Evolutionary conservation across 2,888 invertebrate genomes (phyloP), one percentile per base, ranked within the genome.

Genomic region (Drosophila demipolita): DNA sequence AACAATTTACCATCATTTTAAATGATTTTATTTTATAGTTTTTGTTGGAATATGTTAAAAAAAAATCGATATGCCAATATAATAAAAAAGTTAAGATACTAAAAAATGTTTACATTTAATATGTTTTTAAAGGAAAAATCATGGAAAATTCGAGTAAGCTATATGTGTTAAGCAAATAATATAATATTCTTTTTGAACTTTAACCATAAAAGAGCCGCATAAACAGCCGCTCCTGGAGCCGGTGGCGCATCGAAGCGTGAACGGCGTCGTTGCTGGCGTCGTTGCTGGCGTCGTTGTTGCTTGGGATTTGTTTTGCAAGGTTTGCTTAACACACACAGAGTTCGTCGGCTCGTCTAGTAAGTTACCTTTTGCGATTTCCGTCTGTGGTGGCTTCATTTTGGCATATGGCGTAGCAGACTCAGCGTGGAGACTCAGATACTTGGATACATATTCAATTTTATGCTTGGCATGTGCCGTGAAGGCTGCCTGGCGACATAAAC

Each of bases 391-490:
- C 40, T 61, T 50, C 53, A 60, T 52, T 62, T 67, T 53, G 57
- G 20, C 32, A 23, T 9, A 59, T 32, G 4, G 35, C 0, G 20
- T 6, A 36, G 32, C 35, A 64, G 42, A 26, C 6, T 29, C 29
- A 11, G 20, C 45, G 40, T 23, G 29, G 38, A 9, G 8, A 5
- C 26, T 38, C 33, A 60, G 55, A 73, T 49, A 68, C 62, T 68
- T 36, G 63, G 80, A 80, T 78, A 80, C 87, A 89, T 87, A 85
- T 85, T 85, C 87, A 85, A 85, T 85, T 85, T 85, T 89, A 89
- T 85, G 85, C 89, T 89, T 87, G 89, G 89, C 78, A 85, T 85
- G 87, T 89, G 84, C 87, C 83, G 83, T 71, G 70, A 81, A 74
- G 82, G 73, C 67, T 76, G 80, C 72, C 77, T 80, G 80, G 80